A percentile compares a stretch with the other conserved stretches of the same genome.
phyloP scores from a whole-genome alignment of 2,797 vertebrate genomes.

The Presbytis comata region DNA sequence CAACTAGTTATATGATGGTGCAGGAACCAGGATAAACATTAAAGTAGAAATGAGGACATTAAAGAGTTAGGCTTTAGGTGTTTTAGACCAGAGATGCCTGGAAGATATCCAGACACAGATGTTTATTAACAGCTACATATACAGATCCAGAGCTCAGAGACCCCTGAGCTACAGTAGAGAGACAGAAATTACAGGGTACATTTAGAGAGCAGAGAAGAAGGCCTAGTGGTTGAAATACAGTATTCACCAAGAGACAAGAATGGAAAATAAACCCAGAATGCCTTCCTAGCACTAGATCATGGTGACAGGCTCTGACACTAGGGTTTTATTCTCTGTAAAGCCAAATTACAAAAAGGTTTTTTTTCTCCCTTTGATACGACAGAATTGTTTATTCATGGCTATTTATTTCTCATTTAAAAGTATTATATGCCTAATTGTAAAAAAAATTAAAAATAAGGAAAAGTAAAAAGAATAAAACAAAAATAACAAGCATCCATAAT shows the following conservation, averaged over 20 bases:
- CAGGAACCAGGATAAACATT: background rate
- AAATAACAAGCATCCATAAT: background rate
- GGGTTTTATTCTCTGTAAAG: background rate
- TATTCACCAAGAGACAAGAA: background rate
- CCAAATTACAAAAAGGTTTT: background rate
- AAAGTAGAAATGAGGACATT: background rate
- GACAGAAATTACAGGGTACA: background rate
- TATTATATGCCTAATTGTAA: background rate
- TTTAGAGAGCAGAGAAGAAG: background rate
- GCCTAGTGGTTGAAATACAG: background rate
- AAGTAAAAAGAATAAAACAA: background rate
- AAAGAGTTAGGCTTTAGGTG: background rate
- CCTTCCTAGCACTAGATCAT: background rate
- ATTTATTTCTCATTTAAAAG: conserved; percentile 30
- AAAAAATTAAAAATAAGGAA: background rate
- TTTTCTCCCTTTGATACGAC: background rate
- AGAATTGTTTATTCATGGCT: background rate
- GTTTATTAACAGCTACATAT: background rate
- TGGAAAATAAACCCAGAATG: background rate
- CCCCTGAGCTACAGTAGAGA: too few relatives aligned
- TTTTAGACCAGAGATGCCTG: background rate
- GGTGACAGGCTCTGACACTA: background rate
- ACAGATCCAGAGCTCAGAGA: background rate
- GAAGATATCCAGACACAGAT: background rate
- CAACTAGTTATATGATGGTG: background rate